phyloP scores from a whole-genome alignment of 2,797 vertebrate genomes.

The Peromyscus attwateri region DNA sequence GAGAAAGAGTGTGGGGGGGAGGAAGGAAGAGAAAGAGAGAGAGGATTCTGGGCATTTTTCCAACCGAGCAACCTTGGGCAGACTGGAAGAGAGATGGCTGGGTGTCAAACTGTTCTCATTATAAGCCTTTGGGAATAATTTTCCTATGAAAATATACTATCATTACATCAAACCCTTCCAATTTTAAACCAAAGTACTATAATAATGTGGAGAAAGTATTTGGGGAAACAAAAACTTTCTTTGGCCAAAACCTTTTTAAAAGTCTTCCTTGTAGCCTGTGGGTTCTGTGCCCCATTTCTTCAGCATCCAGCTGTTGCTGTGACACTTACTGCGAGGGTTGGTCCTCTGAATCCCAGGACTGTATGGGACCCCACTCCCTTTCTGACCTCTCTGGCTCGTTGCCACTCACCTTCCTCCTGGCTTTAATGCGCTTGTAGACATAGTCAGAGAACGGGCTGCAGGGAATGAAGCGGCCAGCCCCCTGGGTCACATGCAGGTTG shows the following conservation, averaged over 20 bases:
- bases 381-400: accelerated
- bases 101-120: background rate
- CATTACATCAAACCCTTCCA: background rate
- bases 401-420: constrained; percentile 95
- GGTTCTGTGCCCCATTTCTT: background rate
- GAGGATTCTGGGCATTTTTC: background rate
- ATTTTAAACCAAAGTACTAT: background rate
- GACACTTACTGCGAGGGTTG: too few relatives aligned
- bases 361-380: too few relatives aligned
- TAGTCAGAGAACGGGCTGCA: constrained; percentile 96
- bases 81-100: background rate
- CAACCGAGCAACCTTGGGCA: too few relatives aligned
- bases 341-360: accelerated
- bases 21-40: background rate
- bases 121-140: background rate
- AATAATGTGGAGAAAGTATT: background rate
- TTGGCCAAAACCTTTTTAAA: background rate
- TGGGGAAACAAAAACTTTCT: background rate
- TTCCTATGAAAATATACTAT: background rate
- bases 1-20: background rate
- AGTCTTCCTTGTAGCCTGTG: too few relatives aligned
- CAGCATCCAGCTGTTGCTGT: accelerated
- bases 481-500: constrained; percentile 93
- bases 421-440: constrained; percentile 98
- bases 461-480: constrained; percentile 95